phyloP scores from a whole-genome alignment of 2,113 vertebrate species.

The Chauna torquata region DNA sequence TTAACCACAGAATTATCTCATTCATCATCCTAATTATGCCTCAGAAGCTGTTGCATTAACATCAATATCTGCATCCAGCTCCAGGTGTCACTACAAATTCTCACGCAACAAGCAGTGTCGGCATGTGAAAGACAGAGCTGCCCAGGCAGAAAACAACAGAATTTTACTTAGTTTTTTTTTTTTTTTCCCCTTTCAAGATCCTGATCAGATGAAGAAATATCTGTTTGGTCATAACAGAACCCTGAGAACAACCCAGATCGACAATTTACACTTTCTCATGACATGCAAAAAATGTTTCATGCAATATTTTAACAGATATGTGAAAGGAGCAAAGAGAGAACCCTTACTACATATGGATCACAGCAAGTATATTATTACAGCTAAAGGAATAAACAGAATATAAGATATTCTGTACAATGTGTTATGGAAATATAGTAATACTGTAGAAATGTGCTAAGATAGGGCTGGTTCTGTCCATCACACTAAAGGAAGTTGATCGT shows the following conservation, averaged over 20 bases:
- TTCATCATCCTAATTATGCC: constrained; percentile 21
- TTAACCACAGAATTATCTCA: not conserved
- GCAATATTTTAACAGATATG: not conserved
- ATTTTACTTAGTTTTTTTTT: not conserved
- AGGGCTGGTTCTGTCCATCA: not conserved
- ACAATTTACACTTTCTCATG: not conserved
- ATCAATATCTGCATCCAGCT: constrained; percentile 26
- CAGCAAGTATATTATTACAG: not conserved
- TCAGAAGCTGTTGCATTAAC: not conserved
- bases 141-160: not conserved
- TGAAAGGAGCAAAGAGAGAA: not conserved
- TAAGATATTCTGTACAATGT: not conserved
- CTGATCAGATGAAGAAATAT: not conserved
- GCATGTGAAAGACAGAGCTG: not conserved
- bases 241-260: not conserved
- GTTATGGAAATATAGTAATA: not conserved
- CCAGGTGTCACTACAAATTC: not conserved
- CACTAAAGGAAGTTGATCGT: not conserved
- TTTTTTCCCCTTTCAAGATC: not conserved
- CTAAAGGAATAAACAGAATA: not conserved
- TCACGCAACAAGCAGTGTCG: not conserved
- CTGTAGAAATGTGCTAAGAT: not conserved
- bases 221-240: not conserved
- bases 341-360: too few relatives aligned
- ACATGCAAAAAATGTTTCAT: rapidly evolving